Conservation (phyloP, 2,113 vertebrate genomes). For the Micronycteris hirsuta region DNA sequence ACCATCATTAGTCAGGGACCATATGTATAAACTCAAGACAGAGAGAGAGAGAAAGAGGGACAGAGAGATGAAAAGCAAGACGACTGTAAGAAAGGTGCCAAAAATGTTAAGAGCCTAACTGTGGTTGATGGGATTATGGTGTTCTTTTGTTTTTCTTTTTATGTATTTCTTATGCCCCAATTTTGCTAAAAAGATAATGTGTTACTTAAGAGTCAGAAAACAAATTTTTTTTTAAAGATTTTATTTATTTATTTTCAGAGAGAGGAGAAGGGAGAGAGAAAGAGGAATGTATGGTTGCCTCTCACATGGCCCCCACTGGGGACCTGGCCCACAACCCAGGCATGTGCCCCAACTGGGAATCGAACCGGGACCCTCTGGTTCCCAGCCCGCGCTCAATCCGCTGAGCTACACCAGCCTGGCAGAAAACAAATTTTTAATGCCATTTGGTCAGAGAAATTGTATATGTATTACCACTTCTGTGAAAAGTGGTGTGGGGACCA, state of each 20-base stretch:
- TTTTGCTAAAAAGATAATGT: not conserved
- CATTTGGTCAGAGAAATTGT: not conserved
- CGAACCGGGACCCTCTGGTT: no score
- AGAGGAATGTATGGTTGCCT: no score
- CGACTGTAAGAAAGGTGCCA: not conserved
- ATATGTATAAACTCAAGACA: not conserved
- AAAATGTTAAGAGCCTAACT: not conserved
- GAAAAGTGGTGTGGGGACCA: not conserved
- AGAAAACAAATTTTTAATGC: slow-evolving; percentile 22
- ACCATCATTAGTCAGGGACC: not conserved
- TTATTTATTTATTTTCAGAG: no score
- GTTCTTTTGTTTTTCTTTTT: not conserved
- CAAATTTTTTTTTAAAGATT: no score
- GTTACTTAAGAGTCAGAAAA: not conserved
- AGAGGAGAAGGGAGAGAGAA: no score
- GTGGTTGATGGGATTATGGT: not conserved
- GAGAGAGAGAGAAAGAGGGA: not conserved
- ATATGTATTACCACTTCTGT: not conserved
- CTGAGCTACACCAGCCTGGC: no score
- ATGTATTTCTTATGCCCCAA: not conserved
- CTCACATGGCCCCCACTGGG: no score
- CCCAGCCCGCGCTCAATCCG: no score
- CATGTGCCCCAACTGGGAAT: no score
- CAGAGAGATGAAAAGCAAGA: not conserved
- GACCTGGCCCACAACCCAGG: no score